phyloP scores from a whole-genome alignment of 1,140 invertebrate species.

The Solen grandis region DNA sequence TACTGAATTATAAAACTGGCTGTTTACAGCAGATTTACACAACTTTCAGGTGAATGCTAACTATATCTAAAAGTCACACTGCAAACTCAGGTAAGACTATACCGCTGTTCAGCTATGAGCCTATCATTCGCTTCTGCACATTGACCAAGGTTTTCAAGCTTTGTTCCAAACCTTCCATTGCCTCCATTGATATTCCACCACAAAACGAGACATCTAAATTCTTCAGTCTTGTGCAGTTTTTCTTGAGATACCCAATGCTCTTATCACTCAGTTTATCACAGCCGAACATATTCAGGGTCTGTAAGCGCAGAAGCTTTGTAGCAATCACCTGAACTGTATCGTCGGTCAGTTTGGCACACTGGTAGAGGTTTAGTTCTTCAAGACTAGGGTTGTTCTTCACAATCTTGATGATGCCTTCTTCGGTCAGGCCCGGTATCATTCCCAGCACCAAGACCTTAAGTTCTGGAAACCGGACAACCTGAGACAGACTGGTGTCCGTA shows the following conservation, averaged over 20 bases:
- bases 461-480: constrained; percentile 86
- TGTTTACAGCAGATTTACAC: too few species aligned
- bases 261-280: constrained; percentile 86
- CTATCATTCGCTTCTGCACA: constrained; percentile 66
- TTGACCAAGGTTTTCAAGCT: constrained; percentile 51
- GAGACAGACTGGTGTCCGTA: constrained; percentile 86
- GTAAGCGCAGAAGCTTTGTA: constrained; percentile 83
- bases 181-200: constrained; percentile 82
- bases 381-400: constrained; percentile 86
- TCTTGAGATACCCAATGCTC: constrained; percentile 83
- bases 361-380: constrained; percentile 85
- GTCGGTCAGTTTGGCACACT: constrained; percentile 84
- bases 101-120: constrained; percentile 23
- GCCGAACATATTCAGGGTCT: constrained; percentile 85
- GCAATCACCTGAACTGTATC: constrained; percentile 84
- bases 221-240: constrained; percentile 83
- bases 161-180: constrained; percentile 68
- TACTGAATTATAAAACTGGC: too few species aligned
- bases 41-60: too few species aligned
- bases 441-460: constrained; percentile 85
- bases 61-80: too few species aligned
- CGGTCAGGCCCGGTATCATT: constrained; percentile 86
- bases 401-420: constrained; percentile 84
- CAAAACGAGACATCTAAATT: constrained; percentile 85
- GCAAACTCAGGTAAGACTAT: too few species aligned